Evolutionary conservation across 2,888 invertebrate species (phyloP), one percentile per base, ranked within the genome.

Genomic region (Blomia tropicalis): DNA sequence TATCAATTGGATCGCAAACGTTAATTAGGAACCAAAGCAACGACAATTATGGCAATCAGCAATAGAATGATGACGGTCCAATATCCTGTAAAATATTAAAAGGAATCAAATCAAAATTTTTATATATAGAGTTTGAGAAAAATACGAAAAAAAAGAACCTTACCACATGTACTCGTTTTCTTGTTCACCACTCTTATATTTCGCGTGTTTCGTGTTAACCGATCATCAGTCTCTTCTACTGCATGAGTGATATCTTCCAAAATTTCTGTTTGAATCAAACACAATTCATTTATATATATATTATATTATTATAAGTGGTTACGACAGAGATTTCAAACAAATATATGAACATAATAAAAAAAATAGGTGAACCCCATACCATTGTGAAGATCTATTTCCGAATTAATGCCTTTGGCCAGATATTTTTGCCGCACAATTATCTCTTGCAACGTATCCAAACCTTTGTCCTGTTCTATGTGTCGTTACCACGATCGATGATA

Each of bases 381-480:
- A 77, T 85, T 84, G 70, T 87, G 87, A 67, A 80, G 74, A 69
- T 83, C 83, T 0, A 87, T 84, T 76, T 87, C 87, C 69, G 77
- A 78, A 14, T 82, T 81, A 68, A 88, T 82, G 56, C 81, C 82
- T 54, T 81, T 75, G 5, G 86, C 86, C 70, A 87, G 80, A 68
- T 82, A 77, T 70, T 84, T 85, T 71, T 87, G 87, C 4, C 85
- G 76, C 0, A 81, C 79, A 63, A 87, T 82, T 4, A 85, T 83
- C 71, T 82, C 79, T 1, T 84, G 82, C 53, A 87, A 75, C 60
- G 79, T 81, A 64, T 87, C 85, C 30, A 88, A 74, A 0, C 86
- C 86, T 66, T 78, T 75, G 70, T 88, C 84, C 78, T 88, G 87
- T 66, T 84, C 83, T 81, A 36, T 7, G n/a, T n/a, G n/a, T n/a